These are phyloP conservation scores for Periphyllus acericola DNA, from an alignment of 2,888 invertebrate genomes.

Conservation along the genomic window DNA sequence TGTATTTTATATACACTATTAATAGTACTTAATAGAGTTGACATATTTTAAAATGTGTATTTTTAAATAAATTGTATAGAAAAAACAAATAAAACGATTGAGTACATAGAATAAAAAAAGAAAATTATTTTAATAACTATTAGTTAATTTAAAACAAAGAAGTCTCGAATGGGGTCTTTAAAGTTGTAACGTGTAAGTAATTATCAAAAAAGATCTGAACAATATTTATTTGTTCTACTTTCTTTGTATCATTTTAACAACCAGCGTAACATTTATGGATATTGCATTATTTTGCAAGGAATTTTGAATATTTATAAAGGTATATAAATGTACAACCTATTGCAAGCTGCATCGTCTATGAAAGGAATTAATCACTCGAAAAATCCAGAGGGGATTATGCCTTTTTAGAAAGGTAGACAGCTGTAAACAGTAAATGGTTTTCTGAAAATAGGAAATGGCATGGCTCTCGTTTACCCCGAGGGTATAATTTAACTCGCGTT, in stretches of 20 bases:
- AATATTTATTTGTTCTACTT: neutral
- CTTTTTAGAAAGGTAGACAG: slow-evolving; percentile 54
- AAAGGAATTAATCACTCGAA: slow-evolving; percentile 60
- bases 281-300: slow-evolving; percentile 42
- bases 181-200: neutral
- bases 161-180: too few relatives aligned
- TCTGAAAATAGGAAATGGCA: slow-evolving; percentile 60
- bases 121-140: neutral
- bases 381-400: slow-evolving; percentile 52
- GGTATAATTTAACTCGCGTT: slow-evolving; percentile 60
- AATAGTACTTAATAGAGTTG: too few relatives aligned
- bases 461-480: slow-evolving; percentile 38
- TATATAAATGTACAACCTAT: neutral
- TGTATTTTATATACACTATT: too few relatives aligned
- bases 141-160: neutral
- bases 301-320: slow-evolving; percentile 19
- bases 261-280: neutral
- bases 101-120: neutral
- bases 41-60: too few relatives aligned
- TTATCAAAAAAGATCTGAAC: neutral
- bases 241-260: neutral
- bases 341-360: slow-evolving; percentile 44
- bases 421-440: slow-evolving; percentile 61
- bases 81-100: too few relatives aligned
- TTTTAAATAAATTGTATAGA: too few relatives aligned